These are phyloP conservation scores for Hirudo medicinalis DNA, from an alignment of 1,140 invertebrate genomes.

Conservation along the genomic window DNA sequence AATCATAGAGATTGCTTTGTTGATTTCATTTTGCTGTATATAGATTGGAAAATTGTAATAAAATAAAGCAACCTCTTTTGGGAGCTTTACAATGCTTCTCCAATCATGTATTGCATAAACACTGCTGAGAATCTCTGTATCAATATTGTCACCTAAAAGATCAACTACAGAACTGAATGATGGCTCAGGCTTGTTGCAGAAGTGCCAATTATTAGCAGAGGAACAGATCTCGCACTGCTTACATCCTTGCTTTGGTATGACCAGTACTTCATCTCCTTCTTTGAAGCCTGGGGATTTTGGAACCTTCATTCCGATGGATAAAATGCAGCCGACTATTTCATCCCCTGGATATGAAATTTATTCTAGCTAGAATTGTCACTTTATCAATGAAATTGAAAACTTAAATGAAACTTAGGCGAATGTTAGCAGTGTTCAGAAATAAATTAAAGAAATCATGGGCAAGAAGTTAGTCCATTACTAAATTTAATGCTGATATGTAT, in stretches of 20 bases:
- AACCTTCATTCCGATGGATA: constrained; percentile 13
- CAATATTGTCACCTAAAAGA: neutral
- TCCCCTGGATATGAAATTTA: neutral
- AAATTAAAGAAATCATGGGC: too few relatives aligned
- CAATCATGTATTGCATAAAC: constrained; percentile 11
- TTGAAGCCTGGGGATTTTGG: constrained; percentile 3
- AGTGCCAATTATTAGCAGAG: neutral
- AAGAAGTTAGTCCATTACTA: too few relatives aligned
- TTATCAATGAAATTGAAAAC: neutral
- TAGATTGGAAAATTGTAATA: too few relatives aligned
- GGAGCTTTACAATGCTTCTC: constrained; percentile 12
- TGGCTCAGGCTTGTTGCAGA: neutral
- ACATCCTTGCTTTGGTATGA: constrained; percentile 22
- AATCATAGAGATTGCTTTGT: too few relatives aligned
- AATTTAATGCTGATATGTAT: too few relatives aligned
- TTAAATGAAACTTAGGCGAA: too few relatives aligned
- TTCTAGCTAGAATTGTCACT: neutral
- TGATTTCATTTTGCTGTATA: too few relatives aligned
- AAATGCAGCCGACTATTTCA: constrained; percentile 12
- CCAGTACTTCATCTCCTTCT: constrained; percentile 17
- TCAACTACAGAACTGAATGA: neutral
- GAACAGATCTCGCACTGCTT: constrained; percentile 19
- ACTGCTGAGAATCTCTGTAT: neutral
- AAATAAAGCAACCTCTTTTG: neutral
- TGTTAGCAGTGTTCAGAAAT: too few relatives aligned